A percentile compares a stretch with the other conserved stretches of the same genome.
Evolutionary conservation across 2,113 vertebrate genomes (phyloP).

Genomic region (Macroglossus sobrinus): DNA sequence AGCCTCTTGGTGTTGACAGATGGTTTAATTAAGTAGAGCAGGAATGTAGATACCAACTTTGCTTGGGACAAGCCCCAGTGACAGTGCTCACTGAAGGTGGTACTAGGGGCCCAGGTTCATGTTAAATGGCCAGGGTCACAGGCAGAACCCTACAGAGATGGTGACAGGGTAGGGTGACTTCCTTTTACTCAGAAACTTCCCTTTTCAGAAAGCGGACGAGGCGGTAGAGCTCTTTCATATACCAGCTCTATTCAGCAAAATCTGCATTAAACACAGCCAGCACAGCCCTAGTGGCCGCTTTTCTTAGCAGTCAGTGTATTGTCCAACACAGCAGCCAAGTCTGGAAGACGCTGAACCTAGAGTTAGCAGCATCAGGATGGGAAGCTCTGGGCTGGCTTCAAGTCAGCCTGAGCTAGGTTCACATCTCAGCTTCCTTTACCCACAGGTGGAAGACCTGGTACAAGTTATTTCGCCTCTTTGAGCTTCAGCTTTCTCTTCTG

Average conservation of each 20-base stretch:
- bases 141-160: not conserved
- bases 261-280: accelerated
- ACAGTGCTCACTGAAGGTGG: no score
- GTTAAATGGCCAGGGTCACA: not conserved
- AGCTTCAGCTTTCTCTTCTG: not conserved
- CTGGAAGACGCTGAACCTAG: not conserved
- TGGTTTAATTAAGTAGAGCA: not conserved
- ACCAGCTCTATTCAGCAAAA: not conserved
- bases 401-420: not conserved
- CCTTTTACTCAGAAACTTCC: not conserved
- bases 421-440: not conserved
- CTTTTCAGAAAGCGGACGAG: not conserved
- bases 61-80: not conserved
- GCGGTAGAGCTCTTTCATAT: accelerated
- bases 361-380: not conserved
- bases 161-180: not conserved
- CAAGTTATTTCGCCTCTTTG: not conserved
- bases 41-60: not conserved
- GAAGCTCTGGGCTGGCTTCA: not conserved
- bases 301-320: accelerated
- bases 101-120: not conserved
- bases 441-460: not conserved
- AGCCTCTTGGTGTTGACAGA: not conserved
- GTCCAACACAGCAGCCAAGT: accelerated
- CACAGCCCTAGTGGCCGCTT: accelerated